Percentiles rank a stretch among this genome's conserved stretches.
These are phyloP conservation scores for Orthosia incerta DNA, from an alignment of 2,888 invertebrate genomes.

Conservation along the genomic window DNA sequence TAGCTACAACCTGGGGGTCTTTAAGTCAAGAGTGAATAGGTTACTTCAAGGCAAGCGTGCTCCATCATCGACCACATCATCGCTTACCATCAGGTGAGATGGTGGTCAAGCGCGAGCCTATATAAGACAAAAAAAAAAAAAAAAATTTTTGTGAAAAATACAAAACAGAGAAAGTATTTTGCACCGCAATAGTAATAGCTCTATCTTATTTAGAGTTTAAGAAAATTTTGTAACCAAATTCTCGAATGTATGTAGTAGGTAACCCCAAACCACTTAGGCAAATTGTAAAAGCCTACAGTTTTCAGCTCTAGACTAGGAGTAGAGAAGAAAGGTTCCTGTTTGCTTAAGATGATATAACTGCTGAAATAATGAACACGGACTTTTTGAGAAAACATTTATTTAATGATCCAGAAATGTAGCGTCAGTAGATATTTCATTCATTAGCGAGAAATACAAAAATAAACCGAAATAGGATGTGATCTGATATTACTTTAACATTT, in stretches of 20 bases:
- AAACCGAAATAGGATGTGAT: background rate
- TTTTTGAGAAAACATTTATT: background rate
- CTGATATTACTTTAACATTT: background rate
- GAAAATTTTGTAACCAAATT: slow-evolving; percentile 4
- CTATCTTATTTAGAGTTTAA: background rate
- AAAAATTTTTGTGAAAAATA: too few relatives aligned
- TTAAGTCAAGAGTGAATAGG: too few relatives aligned
- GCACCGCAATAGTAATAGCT: too few relatives aligned
- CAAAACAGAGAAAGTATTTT: background rate
- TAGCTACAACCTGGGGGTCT: too few relatives aligned
- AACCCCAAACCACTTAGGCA: background rate
- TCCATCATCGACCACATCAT: too few relatives aligned
- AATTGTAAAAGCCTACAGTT: background rate
- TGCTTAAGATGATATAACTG: background rate
- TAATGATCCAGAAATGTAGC: background rate
- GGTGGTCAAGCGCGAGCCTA: too few relatives aligned
- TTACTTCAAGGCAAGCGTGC: too few relatives aligned
- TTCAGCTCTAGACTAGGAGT: background rate
- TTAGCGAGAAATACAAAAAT: background rate
- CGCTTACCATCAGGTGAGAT: too few relatives aligned
- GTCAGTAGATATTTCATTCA: background rate
- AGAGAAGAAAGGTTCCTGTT: background rate
- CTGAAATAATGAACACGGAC: background rate
- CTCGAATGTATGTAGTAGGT: background rate
- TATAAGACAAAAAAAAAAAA: too few relatives aligned